Evolutionary conservation across 1,140 invertebrate genomes (phyloP), one percentile per base, ranked within the genome.

Genomic region (Caerostris darwini): DNA sequence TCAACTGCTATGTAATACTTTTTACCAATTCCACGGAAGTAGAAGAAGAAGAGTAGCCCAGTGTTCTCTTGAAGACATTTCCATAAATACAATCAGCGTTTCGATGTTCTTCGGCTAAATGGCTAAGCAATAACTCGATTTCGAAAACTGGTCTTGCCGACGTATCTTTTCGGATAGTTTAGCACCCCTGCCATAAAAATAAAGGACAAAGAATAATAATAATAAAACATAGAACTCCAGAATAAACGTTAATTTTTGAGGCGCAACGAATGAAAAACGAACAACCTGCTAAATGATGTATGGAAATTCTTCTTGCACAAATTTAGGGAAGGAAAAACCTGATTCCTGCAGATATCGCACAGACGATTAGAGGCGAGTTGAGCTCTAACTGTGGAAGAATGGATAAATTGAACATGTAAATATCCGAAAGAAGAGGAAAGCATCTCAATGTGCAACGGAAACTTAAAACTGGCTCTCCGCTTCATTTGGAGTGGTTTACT

Each of bases 101-200:
- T 50, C n/a, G 89, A 67, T 90, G 71, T 81, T 90, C 57, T 90
- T 81, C 81, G 56, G 7, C n/a, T 81, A 81, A 90, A 90, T 50
- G 67, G 57, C 56, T 77, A 90, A 90, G 89, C 89, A 90, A 90
- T 90, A 67, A 77, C 89, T 81, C 89, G 89, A 90, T 90, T 90
- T 61, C 89, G n/a, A 58, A 81, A 59, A 81, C 57, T 77, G 17
- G 58, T 81, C 34, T 67, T 7, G 19, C 3, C 54, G 57, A 14
- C 89, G 71, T 57, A 90, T 90, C 57, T 71, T 90, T 81, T 90
- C 89, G 89, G 89, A 81, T 90, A 90, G 89, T 90, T 90, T 90
- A 90, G 56, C 89, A 90, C 57, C 57, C 54, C 56, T 58, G 34
- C 69, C 34, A 81, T 58, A 81, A 90, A 90, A 90, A 50, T 56